Evolutionary conservation across 2,797 vertebrate genomes (phyloP), one percentile per base, ranked within the genome.

Genomic region (Bradypodion pumilum): DNA sequence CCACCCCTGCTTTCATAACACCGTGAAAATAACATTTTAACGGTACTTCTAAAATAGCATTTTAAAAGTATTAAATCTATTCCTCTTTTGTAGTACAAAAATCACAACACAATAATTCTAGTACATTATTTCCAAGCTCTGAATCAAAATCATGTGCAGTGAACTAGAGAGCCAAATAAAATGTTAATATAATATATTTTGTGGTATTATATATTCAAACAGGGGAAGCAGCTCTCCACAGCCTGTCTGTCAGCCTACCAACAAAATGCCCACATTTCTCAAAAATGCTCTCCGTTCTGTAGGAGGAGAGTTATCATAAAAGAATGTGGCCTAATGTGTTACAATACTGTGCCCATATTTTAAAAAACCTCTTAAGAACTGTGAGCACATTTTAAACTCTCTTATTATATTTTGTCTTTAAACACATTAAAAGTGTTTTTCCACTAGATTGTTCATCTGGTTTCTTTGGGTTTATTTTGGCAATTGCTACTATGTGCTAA

Each of bases 401-500:
- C 37, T 66, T 44, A 6, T 56, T 69, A 69, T 46, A 37, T 59
- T 56, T 56, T 59, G 49, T 13, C 35, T 37, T 16, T 23, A n/a
- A 19, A 27, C 16, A 5, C 8, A 19, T 32, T 69, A 66, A 52
- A 25, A 52, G 4, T 29, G 2, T 59, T 81, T 81, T 81, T 70
- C 68, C 37, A 81, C 27, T 70, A 15, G 37, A n/a, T 37, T 42
- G 27, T 59, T 27, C 72, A 59, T 59, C 37, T 62, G 44, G 15
- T 68, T 68, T 52, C 5, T 52, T 66, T 35, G 52, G 52, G 52
- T 56, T 56, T 56, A 56, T 56, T 65, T 21, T 65, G 29, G 60
- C 40, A 65, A 65, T 65, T 65, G 85, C 65, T 87, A 89, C 86
- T 77, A 73, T 35, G 86, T 88, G 23, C 35, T 68, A 29, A 69